Conservation (phyloP, 2,888 invertebrate genomes). For the Linnaemya vulpina region DNA sequence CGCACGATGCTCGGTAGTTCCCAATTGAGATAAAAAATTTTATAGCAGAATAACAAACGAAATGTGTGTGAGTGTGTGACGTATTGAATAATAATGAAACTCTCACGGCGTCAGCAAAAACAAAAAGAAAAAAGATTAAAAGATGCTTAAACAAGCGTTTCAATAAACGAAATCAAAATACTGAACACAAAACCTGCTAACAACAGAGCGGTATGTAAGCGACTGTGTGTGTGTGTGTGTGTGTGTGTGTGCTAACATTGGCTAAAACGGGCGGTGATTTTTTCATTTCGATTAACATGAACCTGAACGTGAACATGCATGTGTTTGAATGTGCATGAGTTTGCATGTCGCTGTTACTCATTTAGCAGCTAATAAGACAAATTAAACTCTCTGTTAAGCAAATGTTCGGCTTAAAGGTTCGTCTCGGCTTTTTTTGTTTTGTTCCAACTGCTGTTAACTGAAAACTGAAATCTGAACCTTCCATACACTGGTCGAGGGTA, state of each 20-base stretch:
- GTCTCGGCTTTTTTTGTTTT: conserved; percentile 43
- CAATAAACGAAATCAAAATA: conserved; percentile 27
- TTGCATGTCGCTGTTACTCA: conserved; percentile 48
- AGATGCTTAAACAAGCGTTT: conserved; percentile 47
- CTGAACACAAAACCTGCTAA: conserved; percentile 55
- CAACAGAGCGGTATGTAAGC: conserved; percentile 44
- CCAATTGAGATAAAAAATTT: conserved; percentile 43
- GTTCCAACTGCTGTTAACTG: conserved; percentile 61
- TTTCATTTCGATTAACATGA: conserved; percentile 38
- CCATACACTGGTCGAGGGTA: conserved; percentile 81
- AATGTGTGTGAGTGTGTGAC: conserved; percentile 53
- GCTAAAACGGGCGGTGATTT: conserved; percentile 63
- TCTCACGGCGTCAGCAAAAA: conserved; percentile 44
- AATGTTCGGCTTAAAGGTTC: conserved; percentile 70
- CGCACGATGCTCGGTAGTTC: conserved; percentile 62
- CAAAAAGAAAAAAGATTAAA: conserved; percentile 10
- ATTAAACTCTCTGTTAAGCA: conserved; percentile 67
- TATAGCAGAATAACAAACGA: conserved; percentile 28
- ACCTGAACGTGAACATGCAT: conserved; percentile 9
- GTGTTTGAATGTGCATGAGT: conserved; percentile 10
- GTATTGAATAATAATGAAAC: conserved; percentile 48
- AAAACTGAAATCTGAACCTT: conserved; percentile 64
- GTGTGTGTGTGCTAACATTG: conserved; percentile 52
- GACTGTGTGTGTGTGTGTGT: not conserved
- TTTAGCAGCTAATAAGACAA: conserved; percentile 53